Conservation (phyloP, 2,113 vertebrate genomes). For the Dicaeum eximium region DNA sequence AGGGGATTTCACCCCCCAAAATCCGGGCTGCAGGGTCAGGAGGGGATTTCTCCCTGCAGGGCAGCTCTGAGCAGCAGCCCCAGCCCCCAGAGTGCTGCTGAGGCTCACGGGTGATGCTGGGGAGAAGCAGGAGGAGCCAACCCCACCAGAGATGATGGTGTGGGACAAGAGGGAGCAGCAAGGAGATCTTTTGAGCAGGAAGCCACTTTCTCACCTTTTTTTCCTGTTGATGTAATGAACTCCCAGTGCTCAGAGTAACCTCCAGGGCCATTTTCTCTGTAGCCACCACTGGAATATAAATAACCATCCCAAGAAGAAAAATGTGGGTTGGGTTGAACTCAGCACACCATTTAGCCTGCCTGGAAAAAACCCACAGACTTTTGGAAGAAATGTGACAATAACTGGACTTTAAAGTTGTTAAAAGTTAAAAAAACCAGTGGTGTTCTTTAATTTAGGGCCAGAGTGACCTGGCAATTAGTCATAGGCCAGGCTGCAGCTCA, state of each 20-base stretch:
- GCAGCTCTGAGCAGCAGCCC: not conserved
- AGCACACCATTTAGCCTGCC: not conserved
- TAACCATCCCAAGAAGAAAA: not conserved
- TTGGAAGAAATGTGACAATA: not conserved
- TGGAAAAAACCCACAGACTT: not conserved
- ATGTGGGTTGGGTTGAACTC: not conserved
- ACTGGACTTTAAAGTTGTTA: not conserved
- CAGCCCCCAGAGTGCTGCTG: not conserved
- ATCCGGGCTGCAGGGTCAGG: not conserved
- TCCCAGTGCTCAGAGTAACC: not conserved
- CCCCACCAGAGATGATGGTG: accelerated
- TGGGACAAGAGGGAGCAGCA: not conserved
- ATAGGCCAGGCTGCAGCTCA: slow-evolving; percentile 35
- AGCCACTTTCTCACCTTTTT: not conserved
- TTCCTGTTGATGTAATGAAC: not conserved
- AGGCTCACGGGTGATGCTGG: not conserved
- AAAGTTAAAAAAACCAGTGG: not conserved
- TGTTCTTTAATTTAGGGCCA: slow-evolving; percentile 50
- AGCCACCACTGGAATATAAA: not conserved
- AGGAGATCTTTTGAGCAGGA: not conserved
- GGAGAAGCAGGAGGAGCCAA: not conserved
- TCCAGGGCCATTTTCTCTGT: not conserved
- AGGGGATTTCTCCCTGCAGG: not conserved
- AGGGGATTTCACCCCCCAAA: not conserved
- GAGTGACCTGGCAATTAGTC: slow-evolving; percentile 64